Evolutionary conservation across 1,140 invertebrate genomes (phyloP).

Genomic region (Drusus annulatus): DNA sequence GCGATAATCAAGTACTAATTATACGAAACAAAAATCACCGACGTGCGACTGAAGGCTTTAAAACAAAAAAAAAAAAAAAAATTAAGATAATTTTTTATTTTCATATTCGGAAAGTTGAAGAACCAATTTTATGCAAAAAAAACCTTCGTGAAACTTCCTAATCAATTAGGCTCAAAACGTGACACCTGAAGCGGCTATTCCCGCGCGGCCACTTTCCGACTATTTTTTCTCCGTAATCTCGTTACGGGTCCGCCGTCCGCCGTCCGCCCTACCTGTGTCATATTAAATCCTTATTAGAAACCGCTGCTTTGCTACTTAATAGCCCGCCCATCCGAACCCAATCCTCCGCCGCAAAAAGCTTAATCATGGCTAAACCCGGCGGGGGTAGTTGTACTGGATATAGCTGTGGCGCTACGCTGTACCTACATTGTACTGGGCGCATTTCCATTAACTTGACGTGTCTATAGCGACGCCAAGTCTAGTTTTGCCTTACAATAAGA

Average conservation of each 20-base stretch:
- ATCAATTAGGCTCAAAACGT: conserved; percentile 58
- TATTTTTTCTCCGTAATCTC: conserved; percentile 54
- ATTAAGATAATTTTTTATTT: background rate
- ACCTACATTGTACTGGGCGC: background rate
- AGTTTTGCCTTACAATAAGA: too few relatives aligned
- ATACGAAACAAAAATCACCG: background rate
- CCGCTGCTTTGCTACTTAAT: conserved; percentile 50
- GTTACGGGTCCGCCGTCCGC: conserved; percentile 38
- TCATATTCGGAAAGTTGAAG: background rate
- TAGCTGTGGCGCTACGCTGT: background rate
- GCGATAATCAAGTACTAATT: too few relatives aligned
- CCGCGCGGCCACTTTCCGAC: conserved; percentile 19
- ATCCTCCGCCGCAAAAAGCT: conserved; percentile 42
- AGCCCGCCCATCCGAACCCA: conserved; percentile 36
- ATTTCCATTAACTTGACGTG: conserved; percentile 23
- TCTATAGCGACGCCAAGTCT: conserved; percentile 6
- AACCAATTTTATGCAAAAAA: conserved; percentile 46
- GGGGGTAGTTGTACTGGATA: background rate
- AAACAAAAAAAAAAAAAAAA: background rate
- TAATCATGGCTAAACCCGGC: conserved; percentile 41
- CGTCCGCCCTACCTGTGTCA: conserved; percentile 51
- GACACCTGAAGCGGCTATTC: conserved; percentile 54
- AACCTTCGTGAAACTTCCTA: conserved; percentile 50
- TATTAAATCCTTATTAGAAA: conserved; percentile 59
- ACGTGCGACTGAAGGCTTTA: background rate